These are phyloP conservation scores for Cyclina sinensis DNA, from an alignment of 1,140 invertebrate genomes.

Conservation along the genomic window DNA sequence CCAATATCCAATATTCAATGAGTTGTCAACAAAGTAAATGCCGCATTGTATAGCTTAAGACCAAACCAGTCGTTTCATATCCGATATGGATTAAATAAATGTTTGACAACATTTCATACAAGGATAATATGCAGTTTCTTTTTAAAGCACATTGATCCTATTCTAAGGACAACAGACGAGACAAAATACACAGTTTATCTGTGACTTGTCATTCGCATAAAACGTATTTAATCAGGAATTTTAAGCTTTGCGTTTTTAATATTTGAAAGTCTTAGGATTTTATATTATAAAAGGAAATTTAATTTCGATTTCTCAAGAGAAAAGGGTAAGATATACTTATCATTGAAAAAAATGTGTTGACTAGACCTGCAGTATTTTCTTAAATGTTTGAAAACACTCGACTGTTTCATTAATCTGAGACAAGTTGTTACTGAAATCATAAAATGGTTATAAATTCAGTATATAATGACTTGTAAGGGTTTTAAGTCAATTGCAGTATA, in stretches of 20 bases:
- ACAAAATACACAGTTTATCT: neutral
- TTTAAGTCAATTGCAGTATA: neutral
- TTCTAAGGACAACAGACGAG: neutral
- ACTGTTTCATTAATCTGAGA: no score
- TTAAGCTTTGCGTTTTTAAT: neutral
- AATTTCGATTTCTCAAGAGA: neutral
- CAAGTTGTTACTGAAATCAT: neutral
- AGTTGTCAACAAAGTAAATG: constrained; percentile 27
- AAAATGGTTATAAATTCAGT: neutral
- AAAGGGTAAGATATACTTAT: constrained; percentile 9
- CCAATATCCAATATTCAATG: constrained; percentile 27
- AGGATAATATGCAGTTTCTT: neutral
- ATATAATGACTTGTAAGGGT: neutral
- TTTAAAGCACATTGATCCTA: constrained; percentile 11
- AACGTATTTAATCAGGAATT: neutral
- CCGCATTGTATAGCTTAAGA: neutral
- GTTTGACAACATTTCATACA: constrained; percentile 12
- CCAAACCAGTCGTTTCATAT: neutral
- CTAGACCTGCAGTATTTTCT: no score
- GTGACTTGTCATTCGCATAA: neutral
- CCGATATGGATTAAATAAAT: constrained; percentile 22
- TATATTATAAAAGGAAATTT: neutral
- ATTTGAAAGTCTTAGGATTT: neutral
- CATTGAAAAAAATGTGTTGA: no score
- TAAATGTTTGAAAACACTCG: no score